Evolutionary conservation across 2,797 vertebrate species (phyloP), one percentile per base, ranked within the genome.

Genomic region (Sebastes alutus): DNA sequence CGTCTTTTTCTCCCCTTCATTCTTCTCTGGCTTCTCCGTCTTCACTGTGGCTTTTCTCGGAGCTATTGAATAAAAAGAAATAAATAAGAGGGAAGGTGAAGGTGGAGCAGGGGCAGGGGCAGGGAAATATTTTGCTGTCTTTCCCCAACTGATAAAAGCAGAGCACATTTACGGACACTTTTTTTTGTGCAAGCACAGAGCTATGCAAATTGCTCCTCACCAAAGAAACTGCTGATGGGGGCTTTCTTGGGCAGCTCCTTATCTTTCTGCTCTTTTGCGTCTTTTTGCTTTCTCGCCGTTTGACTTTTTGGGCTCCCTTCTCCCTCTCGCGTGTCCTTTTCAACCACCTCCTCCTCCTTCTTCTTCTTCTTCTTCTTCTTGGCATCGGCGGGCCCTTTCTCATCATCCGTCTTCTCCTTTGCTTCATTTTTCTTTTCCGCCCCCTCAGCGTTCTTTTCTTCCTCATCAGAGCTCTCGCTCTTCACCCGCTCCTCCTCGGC

Each of bases 151-250:
- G 85, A 90, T 83, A 85, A 91, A 90, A 90, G 88, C 58, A 30
- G 3, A 66, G 77, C 61, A 85, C 78, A 88, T 89, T 89, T 79
- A 77, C 18, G n/a, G 77, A 77, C 78, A 71, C 20, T 81, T 75
- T 72, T 81, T 52, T 75, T 69, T 68, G 72, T 87, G 90, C 81
- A 87, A 89, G 82, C 78, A 72, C 74, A 79, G 81, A 89, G 32
- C 67, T 81, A 92, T 91, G 90, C 88, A 87, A 89, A 91, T 88
- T 78, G n/a, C 29, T 59, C 22, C 95, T 95, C 90, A 98, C 97
- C 92, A 91, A 98, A 98, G 94, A 98, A 98, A 91, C 92, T 97
- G 94, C 94, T 96, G 90, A 97, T 94, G 2, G 92, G 84, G 6
- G 90, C 23, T 88, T 93, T 96, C 87, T 92, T 95, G 35, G 87